Base-by-base conservation (phyloP, 2,888 invertebrate species). In the Hirtodrosophila alboralis region DNA sequence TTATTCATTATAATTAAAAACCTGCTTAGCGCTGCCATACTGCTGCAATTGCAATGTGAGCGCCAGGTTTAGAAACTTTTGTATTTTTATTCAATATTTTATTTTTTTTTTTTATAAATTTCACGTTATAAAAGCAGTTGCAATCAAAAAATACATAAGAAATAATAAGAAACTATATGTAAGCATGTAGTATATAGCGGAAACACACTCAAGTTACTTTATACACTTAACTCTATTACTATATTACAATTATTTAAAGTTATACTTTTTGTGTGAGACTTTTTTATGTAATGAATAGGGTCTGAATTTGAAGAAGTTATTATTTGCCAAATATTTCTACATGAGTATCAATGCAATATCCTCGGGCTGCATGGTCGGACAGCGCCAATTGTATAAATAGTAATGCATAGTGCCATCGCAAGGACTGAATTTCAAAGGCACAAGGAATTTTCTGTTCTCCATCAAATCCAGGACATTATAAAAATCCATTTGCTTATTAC, bases 391-490 rank as follows among this genome's bases (percentile, higher is more conserved):
- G 92, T 98, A 99, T 88, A 99, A 92, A 92, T 99, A 99, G 92
- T 99, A 99, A 92, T 99, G 99, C 84, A 99, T 93, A 92, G 99
- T 98, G 45, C 99, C 99, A 92, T 99, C 99, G 48, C 99, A 99
- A 76, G 98, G 97, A 26, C 99, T 99, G 91, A 99, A 99, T 91
- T 99, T 99, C 43, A 99, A 92, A 64, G 96, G 95, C 88, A 97
- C 96, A 90, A 99, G 92, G 91, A 99, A 99, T 89, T 96, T 94
- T 88, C 96, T 96, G 91, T 99, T 99, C 78, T 99, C 98, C 99
- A 99, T 99, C 84, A 99, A 92, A 92, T 99, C 99, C 79, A 99
- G 92, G 21, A 99, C 99, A 92, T 99, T 99, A 91, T 98, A 99
- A 18, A 99, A 99, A 92, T 99, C 99, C 93, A 98, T 99, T 69